Base-by-base conservation (phyloP, 2,113 vertebrate species). In the Odontophorus gujanensis region DNA sequence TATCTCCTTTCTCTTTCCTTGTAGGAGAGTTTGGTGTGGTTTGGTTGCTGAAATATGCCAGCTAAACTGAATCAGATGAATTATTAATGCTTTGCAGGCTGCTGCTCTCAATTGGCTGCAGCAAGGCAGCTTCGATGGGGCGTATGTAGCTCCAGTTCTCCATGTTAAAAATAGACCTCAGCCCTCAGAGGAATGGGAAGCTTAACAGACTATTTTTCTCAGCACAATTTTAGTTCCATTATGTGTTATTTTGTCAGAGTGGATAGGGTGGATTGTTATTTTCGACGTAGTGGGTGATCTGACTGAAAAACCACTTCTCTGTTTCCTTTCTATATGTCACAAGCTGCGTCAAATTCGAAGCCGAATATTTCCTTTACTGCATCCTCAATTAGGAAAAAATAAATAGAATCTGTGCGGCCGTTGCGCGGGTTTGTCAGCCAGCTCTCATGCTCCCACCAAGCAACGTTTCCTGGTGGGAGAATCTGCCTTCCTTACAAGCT, bases 231-330 rank as follows among this genome's bases (percentile, higher is more conserved):
- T 96, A 69, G 76, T 87, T 89, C 91, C 90, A 93, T 96, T 96
- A 97, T 94, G 92, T 96, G 93, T 92, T 95, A 91, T 96, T 97
- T 93, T 96, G 93, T 88, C 95, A 93, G 81, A 92, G 87, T 92
- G 78, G 93, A 94, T 95, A 13, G 92, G 96, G 88, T 96, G 94
- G 96, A 95, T 94, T 96, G 82, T 96, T 97, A 96, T 97, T 97
- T 96, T 95, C 95, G 93, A 96, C 6, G 1, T 68, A 61, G 95
- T 95, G 94, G 94, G 93, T 92, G 95, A 92, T 95, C 69, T 97
- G 85, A 92, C 65, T 95, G 87, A 84, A 93, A 85, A 90, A 57
- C 18, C n/a, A 4, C 85, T 85, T 79, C 72, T 77, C 81, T 93
- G 88, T 96, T 96, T 96, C 89, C 93, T 92, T 38, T 79, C 92